phyloP scores from a whole-genome alignment of 2,888 invertebrate species.

The Blastobasis adustella region DNA sequence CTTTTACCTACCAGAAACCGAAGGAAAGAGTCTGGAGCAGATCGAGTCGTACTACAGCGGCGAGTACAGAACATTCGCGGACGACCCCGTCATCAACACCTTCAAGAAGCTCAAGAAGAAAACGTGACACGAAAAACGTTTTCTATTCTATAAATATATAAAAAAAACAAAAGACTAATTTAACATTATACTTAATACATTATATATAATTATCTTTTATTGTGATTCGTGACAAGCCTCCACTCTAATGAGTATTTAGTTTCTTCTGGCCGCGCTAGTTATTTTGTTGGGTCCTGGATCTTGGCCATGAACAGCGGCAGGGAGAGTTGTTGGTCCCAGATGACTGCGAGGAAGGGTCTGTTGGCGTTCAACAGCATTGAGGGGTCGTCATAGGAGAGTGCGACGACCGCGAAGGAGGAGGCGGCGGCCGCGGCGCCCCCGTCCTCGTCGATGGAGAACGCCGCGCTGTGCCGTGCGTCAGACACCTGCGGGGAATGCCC shows the following conservation, averaged over 20 bases:
- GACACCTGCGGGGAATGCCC: constrained; percentile 44
- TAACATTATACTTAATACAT: no score
- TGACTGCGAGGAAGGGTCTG: constrained; percentile 64
- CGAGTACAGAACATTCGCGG: constrained; percentile 48
- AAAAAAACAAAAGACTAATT: no score
- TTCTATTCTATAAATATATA: not conserved
- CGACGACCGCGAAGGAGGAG: constrained; percentile 56
- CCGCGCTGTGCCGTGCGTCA: constrained; percentile 64
- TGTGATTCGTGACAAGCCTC: no score
- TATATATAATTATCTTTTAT: no score
- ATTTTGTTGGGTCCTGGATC: constrained; percentile 53
- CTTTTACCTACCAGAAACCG: constrained; percentile 72
- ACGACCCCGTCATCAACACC: constrained; percentile 54
- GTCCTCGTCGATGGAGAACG: constrained; percentile 67
- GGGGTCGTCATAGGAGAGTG: constrained; percentile 58
- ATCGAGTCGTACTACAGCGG: constrained; percentile 64
- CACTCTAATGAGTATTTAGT: no score
- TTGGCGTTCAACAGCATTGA: constrained; percentile 46
- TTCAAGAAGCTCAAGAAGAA: constrained; percentile 43
- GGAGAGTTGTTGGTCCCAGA: constrained; percentile 58
- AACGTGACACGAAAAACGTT: constrained; percentile 9
- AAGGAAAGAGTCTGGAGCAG: constrained; percentile 66
- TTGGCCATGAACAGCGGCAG: constrained; percentile 68
- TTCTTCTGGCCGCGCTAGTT: constrained; percentile 3
- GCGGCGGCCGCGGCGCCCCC: constrained; percentile 67